Percentiles rank a stretch among this genome's conserved stretches.
phyloP scores from a whole-genome alignment of 2,888 invertebrate species.

The Ophion obscuratus region DNA sequence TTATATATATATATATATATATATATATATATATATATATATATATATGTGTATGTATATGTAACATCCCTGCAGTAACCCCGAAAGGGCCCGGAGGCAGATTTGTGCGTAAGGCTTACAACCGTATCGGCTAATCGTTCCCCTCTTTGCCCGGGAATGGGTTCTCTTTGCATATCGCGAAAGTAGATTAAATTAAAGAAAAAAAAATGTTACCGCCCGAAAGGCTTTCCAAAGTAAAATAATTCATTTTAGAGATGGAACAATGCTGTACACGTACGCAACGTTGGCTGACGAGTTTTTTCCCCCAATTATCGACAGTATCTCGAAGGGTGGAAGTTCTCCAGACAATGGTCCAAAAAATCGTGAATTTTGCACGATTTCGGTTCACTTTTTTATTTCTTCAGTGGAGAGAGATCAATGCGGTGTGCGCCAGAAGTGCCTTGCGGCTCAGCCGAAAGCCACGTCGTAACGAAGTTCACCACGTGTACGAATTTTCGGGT shows the following conservation, averaged over 20 bases:
- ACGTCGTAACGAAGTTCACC: not conserved
- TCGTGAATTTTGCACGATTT: no score
- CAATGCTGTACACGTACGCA: no score
- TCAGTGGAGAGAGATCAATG: no score
- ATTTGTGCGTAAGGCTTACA: conserved; percentile 72
- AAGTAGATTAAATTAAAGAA: conserved; percentile 8
- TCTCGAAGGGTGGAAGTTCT: no score
- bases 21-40: not conserved
- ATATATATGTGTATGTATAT: not conserved
- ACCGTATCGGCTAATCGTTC: conserved; percentile 79
- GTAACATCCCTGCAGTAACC: no score
- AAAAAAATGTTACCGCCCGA: not conserved
- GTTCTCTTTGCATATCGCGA: not conserved
- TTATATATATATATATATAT: not conserved
- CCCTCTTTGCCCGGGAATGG: conserved; percentile 31
- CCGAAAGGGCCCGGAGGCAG: conserved; percentile 49
- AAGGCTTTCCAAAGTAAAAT: no score
- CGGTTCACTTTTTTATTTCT: no score
- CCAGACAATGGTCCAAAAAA: no score
- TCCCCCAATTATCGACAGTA: no score
- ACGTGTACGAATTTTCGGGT: not conserved
- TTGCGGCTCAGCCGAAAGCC: not conserved
- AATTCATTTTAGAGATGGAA: no score
- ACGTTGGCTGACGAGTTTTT: no score
- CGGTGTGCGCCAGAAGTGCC: not conserved